A percentile compares a stretch with the other conserved stretches of the same genome.
These are phyloP conservation scores for Boloria euphrosyne DNA, from an alignment of 2,888 invertebrate species.

Conservation along the genomic window DNA sequence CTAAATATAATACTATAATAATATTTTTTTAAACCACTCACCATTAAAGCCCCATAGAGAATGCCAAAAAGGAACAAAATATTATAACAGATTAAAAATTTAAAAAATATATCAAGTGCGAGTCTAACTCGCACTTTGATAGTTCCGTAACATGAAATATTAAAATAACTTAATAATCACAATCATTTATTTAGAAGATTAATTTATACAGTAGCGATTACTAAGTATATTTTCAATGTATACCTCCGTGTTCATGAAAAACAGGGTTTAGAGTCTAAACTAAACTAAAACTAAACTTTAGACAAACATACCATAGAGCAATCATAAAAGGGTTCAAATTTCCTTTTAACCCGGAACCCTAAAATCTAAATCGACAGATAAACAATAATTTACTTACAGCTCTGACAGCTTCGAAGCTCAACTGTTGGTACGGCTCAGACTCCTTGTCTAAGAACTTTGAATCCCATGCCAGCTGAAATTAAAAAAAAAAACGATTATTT, in stretches of 20 bases:
- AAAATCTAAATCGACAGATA: not conserved
- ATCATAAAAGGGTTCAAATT: not conserved
- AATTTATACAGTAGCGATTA: too few species aligned
- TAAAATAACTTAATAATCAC: too few species aligned
- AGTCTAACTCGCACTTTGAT: not conserved
- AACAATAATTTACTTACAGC: constrained; percentile 84
- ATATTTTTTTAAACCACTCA: not conserved
- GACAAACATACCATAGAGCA: too few species aligned
- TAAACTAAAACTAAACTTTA: too few species aligned
- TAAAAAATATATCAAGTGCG: not conserved
- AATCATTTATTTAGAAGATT: too few species aligned
- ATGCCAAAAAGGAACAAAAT: not conserved
- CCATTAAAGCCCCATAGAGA: not conserved
- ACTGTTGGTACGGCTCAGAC: constrained; percentile 90
- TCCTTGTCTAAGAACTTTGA: constrained; percentile 87
- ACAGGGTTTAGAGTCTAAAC: too few species aligned
- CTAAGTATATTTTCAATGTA: too few species aligned
- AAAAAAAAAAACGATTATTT: not conserved
- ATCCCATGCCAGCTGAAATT: constrained; percentile 87
- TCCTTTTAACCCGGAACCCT: not conserved
- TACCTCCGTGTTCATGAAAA: too few species aligned
- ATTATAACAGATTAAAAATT: not conserved
- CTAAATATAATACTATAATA: too few species aligned
- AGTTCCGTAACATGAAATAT: not conserved
- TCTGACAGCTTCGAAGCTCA: constrained; percentile 92